phyloP scores from a whole-genome alignment of 2,797 vertebrate species.

The Eospalax fontanierii region DNA sequence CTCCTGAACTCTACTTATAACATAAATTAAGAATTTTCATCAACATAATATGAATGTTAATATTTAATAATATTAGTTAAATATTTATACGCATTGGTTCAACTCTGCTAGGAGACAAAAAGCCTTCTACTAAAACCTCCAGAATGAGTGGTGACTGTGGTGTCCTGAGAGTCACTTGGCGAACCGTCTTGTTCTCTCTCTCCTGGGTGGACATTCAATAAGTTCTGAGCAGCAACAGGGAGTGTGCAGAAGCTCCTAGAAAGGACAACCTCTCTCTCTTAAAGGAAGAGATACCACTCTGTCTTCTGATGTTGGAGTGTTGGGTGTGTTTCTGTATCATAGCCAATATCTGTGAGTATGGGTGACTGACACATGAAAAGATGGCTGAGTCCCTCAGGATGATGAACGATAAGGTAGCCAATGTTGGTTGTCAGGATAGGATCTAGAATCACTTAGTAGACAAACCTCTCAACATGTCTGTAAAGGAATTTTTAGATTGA shows the following conservation, averaged over 20 bases:
- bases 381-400: neutral
- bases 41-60: constrained; percentile 20
- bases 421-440: neutral
- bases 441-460: neutral
- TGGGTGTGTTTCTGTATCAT: neutral
- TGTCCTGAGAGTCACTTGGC: neutral
- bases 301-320: too few relatives aligned
- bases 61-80: neutral
- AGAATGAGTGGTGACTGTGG: neutral
- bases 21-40: neutral
- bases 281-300: too few relatives aligned
- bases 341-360: neutral
- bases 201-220: neutral
- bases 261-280: neutral
- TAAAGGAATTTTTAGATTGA: neutral
- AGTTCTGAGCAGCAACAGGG: neutral
- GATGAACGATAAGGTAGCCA: neutral
- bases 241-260: neutral
- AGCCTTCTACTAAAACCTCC: neutral
- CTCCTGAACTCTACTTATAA: neutral
- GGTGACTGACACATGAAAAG: neutral
- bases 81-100: neutral
- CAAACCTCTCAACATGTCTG: neutral
- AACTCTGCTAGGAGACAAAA: neutral
- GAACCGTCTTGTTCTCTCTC: neutral